Conservation (phyloP, 2,797 vertebrate genomes). For the Hydrophis major region DNA sequence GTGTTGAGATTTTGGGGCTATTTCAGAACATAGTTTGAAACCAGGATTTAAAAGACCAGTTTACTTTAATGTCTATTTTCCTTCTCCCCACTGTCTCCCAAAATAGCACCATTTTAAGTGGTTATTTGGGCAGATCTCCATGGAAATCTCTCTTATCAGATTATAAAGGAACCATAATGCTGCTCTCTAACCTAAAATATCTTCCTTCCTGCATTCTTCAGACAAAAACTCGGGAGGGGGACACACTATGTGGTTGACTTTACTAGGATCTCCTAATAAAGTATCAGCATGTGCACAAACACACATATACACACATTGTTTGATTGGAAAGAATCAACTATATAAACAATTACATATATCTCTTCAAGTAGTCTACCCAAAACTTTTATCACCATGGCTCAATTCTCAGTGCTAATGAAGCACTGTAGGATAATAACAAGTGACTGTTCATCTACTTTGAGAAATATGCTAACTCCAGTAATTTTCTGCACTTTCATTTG, state of each 20-base stretch:
- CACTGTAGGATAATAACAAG: not conserved
- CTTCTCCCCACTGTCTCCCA: not conserved
- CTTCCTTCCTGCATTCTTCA: constrained; percentile 6
- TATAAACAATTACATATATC: not conserved
- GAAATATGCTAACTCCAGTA: not conserved
- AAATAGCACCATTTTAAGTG: constrained; percentile 4
- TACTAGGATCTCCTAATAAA: not conserved
- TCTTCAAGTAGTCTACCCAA: not conserved
- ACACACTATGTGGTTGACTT: not conserved
- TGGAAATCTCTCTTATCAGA: not conserved
- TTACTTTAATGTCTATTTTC: not conserved
- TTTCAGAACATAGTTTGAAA: not conserved
- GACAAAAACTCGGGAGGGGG: not conserved
- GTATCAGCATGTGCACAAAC: not conserved
- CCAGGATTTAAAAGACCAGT: not conserved
- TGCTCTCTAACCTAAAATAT: constrained; percentile 8
- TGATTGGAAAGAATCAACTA: not conserved
- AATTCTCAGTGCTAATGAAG: not conserved
- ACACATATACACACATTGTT: not conserved
- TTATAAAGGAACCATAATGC: not conserved
- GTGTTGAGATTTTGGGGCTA: not conserved
- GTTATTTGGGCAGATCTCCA: constrained; percentile 9
- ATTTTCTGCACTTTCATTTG: constrained; percentile 1
- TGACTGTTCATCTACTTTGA: not conserved
- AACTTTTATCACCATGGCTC: not conserved